Evolutionary conservation across 2,797 vertebrate species (phyloP), one percentile per base, ranked within the genome.

Genomic region (Scolopax bukidnonensis): DNA sequence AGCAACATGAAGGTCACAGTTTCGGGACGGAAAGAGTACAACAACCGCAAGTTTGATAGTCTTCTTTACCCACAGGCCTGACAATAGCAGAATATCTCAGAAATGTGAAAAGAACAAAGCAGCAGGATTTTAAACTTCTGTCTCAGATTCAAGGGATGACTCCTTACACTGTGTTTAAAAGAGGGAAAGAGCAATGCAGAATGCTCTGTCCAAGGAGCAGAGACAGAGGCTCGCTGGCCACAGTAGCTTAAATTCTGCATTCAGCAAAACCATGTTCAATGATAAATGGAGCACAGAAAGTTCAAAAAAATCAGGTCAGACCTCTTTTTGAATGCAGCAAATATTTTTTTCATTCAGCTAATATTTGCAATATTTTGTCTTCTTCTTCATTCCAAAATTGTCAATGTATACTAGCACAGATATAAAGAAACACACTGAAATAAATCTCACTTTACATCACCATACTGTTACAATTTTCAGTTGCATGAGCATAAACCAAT

Each of bases 21-120:
- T 92, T 69, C 40, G 21, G 74, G 36, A 67, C 89, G 69, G 43
- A 93, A 24, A 85, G 74, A 95, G 41, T 83, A 95, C 61, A 93
- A 79, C 48, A 93, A 91, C 20, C 0, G 0, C 32, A 64, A 36
- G 11, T 69, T 50, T 69, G 36, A 45, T 33, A 56, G 27, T 48
- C 12, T 7, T 65, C 50, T 71, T 68, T 23, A 69, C 21, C 38
- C 65, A 53, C 23, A 90, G 59, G 76, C 24, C n/a, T 76, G 60
- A 51, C 28, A 50, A 33, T 14, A 60, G 18, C 4, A 10, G 28
- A 86, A 10, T 36, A 54, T 24, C 11, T 78, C 87, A 73, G 17
- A 68, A 50, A 53, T 11, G 17, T 38, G 61, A 91, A 61, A 54
- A 87, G 45, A 94, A 61, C 0, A 5, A 94, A 24, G 25, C 10